These are phyloP conservation scores for Onychomys torridus DNA, from an alignment of 2,797 vertebrate genomes.

Conservation along the genomic window DNA sequence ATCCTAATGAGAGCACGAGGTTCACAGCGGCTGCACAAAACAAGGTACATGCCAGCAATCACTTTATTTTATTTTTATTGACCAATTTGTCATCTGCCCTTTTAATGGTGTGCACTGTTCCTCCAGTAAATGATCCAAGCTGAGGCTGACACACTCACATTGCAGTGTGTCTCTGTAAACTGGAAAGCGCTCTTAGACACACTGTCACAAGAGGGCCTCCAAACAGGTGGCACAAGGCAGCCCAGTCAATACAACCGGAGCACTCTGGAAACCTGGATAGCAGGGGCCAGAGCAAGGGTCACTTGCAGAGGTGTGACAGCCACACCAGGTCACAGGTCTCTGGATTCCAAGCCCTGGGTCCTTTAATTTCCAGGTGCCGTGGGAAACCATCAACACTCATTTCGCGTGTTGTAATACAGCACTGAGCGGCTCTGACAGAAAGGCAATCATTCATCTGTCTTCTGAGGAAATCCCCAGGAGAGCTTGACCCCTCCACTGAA, in stretches of 20 bases:
- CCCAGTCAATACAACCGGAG: neutral
- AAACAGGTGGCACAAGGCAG: rapidly evolving
- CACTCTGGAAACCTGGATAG: neutral
- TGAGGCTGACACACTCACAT: rapidly evolving
- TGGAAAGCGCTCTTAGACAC: neutral
- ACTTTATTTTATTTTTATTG: neutral
- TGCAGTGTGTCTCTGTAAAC: neutral
- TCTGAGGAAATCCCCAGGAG: neutral
- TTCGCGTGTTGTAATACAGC: neutral
- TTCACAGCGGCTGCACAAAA: neutral
- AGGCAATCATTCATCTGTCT: neutral
- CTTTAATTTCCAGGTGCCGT: neutral
- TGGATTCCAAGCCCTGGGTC: neutral
- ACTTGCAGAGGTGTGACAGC: neutral
- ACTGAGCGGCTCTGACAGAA: neutral
- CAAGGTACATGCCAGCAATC: neutral
- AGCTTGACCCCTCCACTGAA: neutral
- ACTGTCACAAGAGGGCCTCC: neutral
- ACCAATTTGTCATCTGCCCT: neutral
- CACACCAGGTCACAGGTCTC: neutral
- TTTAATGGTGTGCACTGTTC: neutral
- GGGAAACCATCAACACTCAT: neutral
- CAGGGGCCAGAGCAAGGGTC: neutral
- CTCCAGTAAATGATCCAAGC: neutral
- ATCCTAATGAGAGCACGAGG: neutral